A percentile compares a stretch with the other conserved stretches of the same genome.
Conservation (phyloP, 2,888 invertebrate species). For the Coelopa pilipes region DNA sequence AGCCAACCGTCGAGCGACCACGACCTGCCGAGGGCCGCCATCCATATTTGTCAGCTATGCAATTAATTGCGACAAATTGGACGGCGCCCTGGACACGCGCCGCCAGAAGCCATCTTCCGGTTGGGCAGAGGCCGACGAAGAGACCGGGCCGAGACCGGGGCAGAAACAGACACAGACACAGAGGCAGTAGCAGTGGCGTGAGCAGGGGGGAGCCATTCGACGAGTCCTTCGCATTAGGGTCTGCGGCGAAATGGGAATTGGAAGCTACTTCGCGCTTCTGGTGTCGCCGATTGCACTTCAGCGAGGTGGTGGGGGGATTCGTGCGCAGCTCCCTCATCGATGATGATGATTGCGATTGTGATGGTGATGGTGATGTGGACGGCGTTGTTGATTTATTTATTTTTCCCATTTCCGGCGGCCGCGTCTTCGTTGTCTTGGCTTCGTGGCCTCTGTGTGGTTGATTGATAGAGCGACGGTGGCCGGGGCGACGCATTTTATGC, state of each 20-base stretch:
- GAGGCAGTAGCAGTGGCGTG: no score
- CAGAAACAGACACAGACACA: no score
- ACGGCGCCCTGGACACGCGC: slow-evolving; percentile 65
- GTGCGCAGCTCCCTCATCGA: background rate
- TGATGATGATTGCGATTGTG: no score
- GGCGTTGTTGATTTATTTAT: slow-evolving; percentile 59
- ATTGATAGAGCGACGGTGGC: background rate
- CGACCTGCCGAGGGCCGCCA: no score
- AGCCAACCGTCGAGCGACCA: no score
- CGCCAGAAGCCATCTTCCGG: slow-evolving; percentile 62
- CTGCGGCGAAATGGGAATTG: background rate
- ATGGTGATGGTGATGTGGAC: slow-evolving; percentile 45
- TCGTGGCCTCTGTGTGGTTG: background rate
- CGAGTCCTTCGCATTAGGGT: background rate
- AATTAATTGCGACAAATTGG: slow-evolving; percentile 67
- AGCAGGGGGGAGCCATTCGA: no score
- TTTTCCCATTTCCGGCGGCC: slow-evolving; percentile 58
- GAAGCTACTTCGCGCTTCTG: slow-evolving; percentile 6
- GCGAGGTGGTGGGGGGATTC: background rate
- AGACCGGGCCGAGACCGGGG: slow-evolving; percentile 16
- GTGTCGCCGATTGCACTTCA: slow-evolving; percentile 18
- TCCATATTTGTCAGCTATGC: slow-evolving; percentile 51
- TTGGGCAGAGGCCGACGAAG: slow-evolving; percentile 36
- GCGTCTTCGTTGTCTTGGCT: background rate
- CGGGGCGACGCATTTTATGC: background rate